Conservation (phyloP, 2,113 vertebrate genomes). For the Monarcha castaneiventris region DNA sequence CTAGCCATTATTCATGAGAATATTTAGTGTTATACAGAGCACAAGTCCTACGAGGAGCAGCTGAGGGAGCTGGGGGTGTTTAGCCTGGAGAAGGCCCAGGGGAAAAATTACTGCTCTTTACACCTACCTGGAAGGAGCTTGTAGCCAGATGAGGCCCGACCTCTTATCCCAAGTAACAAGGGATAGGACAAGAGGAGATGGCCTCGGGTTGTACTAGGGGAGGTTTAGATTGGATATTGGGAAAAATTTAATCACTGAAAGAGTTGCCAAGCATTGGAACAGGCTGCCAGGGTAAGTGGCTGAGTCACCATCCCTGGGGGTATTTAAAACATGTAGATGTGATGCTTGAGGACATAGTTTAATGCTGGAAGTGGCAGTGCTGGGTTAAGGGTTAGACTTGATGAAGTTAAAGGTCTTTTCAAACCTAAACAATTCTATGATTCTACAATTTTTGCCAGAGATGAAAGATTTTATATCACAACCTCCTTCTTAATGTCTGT, state of each 20-base stretch:
- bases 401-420: not conserved
- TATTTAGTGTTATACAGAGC: not conserved
- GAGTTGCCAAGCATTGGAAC: not conserved
- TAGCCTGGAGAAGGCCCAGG: not conserved
- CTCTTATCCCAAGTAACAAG: not conserved
- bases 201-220: not conserved
- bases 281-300: not conserved
- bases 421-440: not conserved
- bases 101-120: not conserved
- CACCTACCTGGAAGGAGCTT: not conserved
- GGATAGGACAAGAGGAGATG: not conserved
- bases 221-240: not conserved
- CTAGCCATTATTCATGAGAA: not conserved
- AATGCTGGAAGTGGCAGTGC: not conserved
- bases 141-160: not conserved
- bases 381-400: not conserved
- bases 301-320: not conserved
- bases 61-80: not conserved
- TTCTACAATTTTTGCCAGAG: not conserved
- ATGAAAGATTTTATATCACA: not conserved
- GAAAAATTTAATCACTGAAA: not conserved
- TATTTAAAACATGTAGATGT: not conserved
- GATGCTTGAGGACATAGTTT: not conserved
- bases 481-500: not conserved
- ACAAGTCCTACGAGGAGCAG: accelerated